Base-by-base conservation (phyloP, 2,888 invertebrate species). In the Sceliomorpha sp. region DNA sequence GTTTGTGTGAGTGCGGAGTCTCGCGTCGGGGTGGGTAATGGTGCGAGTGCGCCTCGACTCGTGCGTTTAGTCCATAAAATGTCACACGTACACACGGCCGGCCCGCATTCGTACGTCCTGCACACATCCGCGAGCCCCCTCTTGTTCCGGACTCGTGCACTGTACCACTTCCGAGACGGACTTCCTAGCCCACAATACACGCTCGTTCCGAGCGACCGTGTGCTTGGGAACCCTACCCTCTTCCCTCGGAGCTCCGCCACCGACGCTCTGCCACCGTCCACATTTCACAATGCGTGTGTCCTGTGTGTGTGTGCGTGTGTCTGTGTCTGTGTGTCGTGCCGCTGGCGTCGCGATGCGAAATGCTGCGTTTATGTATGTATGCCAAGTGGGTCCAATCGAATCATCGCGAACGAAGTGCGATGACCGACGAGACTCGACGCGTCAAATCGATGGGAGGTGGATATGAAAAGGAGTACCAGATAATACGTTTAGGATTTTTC, bases 91-190 rank as follows among this genome's bases (percentile, higher is more conserved):
- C 40, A 15, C 31, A 36, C 4, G 4, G 9, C 5, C 31, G 31
- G n/a, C 9, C 4, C 5, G 24, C 24, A 24, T 39, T 39, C 17
- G 24, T 24, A 36, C 24, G 24, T 34, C 42, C 48, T 55, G 42
- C 26, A 48, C 56, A 64, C 64, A 64, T 56, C 31, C 42, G 44
- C 26, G 37, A 8, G 9, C 36, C 70, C 59, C 62, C 59, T 45
- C 37, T 27, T 48, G 48, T 56, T 60, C 60, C 59, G 64, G 64
- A 45, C 34, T 40, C 51, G 47, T 55, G 60, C 70, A 70, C 60
- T 47, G 55, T 60, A 42, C 60, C 70, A 70, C 66, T 70, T 70
- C 70, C 70, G 70, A 70, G 70, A 66, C 66, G 64, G 58, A 70
- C 70, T 66, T 70, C 70, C 70, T 66, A 58, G 58, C 56, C 27